A percentile compares a stretch with the other conserved stretches of the same genome.
phyloP scores from a whole-genome alignment of 2,113 vertebrate species.

The Silurus meridionalis region DNA sequence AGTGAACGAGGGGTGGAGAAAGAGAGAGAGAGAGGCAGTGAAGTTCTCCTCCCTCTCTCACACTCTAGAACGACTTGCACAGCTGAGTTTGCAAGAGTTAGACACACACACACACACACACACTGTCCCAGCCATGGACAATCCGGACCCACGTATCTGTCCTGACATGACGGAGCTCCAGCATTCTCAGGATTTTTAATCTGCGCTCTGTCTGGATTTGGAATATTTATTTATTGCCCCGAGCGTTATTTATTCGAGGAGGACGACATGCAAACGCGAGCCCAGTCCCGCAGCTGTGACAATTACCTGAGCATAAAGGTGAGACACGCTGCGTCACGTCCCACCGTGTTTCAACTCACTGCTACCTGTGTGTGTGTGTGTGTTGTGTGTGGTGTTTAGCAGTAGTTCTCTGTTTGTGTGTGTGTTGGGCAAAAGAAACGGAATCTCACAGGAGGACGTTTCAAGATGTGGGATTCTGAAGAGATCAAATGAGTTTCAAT shows the following conservation, averaged over 20 bases:
- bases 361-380: background rate
- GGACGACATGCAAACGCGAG: constrained; percentile 74
- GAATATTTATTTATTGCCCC: constrained; percentile 44
- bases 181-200: constrained; percentile 29
- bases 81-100: constrained; percentile 24
- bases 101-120: constrained; percentile 7
- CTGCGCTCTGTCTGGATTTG: constrained; percentile 17
- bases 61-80: constrained; percentile 59
- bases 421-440: background rate
- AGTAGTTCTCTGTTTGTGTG: background rate
- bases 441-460: background rate
- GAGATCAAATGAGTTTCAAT: background rate
- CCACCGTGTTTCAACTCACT: background rate
- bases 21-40: constrained; percentile 54
- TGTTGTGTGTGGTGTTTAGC: background rate
- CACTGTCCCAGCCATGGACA: constrained; percentile 17
- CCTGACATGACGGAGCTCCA: background rate
- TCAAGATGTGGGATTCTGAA: background rate
- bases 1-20: constrained; percentile 56
- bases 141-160: background rate
- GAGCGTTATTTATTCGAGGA: background rate
- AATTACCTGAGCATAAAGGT: constrained; percentile 77
- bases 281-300: constrained; percentile 71
- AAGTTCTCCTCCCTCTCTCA: constrained; percentile 68
- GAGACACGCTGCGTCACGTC: constrained; percentile 31